Evolutionary conservation across 1,140 invertebrate genomes (phyloP), one percentile per base, ranked within the genome.

Genomic region (Apocrypta bakeri): DNA sequence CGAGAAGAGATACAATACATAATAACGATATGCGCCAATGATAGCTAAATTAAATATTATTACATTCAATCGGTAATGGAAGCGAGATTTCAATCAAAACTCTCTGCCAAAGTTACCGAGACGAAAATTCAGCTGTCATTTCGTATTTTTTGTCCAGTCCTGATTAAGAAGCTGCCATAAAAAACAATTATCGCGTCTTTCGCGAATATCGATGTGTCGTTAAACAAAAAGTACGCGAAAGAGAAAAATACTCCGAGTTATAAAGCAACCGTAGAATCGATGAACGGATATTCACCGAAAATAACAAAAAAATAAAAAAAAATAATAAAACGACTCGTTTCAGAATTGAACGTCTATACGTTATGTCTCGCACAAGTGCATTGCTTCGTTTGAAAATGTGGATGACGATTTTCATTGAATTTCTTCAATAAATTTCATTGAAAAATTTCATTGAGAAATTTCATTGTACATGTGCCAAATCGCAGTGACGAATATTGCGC

Each of bases 151-250:
- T 33, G 0, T 37, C 24, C 21, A 73, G 33, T 12, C 48, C 68
- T 64, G 21, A 63, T 79, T 66, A 25, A 79, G 78, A 79, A 56
- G 76, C 76, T 79, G 71, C 82, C 82, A 79, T 56, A 79, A 74
- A 2, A 71, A 79, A 72, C 25, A 61, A 83, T 79, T 71, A 79
- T 83, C 33, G 61, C 75, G 24, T 31, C 69, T 56, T 74, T 66
- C 24, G 63, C 40, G 76, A 79, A 78, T 82, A 77, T 82, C n/a
- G 75, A 78, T 72, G 66, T 82, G 31, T 78, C 27, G 61, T 72
- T 64, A 64, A 63, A 71, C 48, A 78, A 76, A 76, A 77, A 71
- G 64, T 82, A 82, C 4, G 31, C 33, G 31, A 77, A 74, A 72
- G 6, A 77, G 25, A 77, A 72, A 76, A 71, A 76, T 56, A 75